Percentiles rank a stretch among this genome's conserved stretches.
phyloP scores from a whole-genome alignment of 2,888 invertebrate species.

The Leucophenga montana region DNA sequence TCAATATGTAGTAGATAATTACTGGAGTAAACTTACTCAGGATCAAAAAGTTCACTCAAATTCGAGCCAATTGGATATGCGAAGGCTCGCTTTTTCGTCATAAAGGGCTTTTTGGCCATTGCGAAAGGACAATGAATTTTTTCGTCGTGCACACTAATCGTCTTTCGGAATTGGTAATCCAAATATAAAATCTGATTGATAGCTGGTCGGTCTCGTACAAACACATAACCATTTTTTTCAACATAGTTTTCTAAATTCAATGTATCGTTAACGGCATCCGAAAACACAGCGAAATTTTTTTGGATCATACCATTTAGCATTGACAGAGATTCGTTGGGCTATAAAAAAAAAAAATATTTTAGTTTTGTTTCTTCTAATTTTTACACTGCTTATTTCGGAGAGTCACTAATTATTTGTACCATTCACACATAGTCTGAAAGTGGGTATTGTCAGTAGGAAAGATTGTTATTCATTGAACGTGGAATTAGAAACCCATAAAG shows the following conservation, averaged over 20 bases:
- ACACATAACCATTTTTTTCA: conserved; percentile 75
- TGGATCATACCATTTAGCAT: conserved; percentile 67
- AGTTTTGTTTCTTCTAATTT: background rate
- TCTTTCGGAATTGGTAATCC: conserved; percentile 79
- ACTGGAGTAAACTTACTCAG: conserved; percentile 76
- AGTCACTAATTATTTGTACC: too few relatives aligned
- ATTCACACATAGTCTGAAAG: too few relatives aligned
- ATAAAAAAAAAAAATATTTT: conserved; percentile 2
- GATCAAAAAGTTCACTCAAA: conserved; percentile 78
- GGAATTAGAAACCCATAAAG: too few relatives aligned
- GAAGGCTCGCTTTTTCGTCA: conserved; percentile 81
- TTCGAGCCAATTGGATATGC: conserved; percentile 80
- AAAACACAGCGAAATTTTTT: conserved; percentile 69
- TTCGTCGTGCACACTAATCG: conserved; percentile 76
- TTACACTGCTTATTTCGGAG: too few relatives aligned
- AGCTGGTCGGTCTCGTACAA: conserved; percentile 81
- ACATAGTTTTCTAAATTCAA: conserved; percentile 74
- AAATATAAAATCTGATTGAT: conserved; percentile 81
- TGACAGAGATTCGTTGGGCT: conserved; percentile 70
- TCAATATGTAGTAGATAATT: background rate
- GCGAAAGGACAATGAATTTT: conserved; percentile 84
- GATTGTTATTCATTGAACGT: too few relatives aligned
- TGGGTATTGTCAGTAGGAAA: too few relatives aligned
- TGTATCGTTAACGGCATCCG: conserved; percentile 68
- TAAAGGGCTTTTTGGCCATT: conserved; percentile 80